Percentiles rank a stretch among this genome's conserved stretches.
Conservation (phyloP, 2,888 invertebrate species). For the Pseudococcus jackbeardsleyi region DNA sequence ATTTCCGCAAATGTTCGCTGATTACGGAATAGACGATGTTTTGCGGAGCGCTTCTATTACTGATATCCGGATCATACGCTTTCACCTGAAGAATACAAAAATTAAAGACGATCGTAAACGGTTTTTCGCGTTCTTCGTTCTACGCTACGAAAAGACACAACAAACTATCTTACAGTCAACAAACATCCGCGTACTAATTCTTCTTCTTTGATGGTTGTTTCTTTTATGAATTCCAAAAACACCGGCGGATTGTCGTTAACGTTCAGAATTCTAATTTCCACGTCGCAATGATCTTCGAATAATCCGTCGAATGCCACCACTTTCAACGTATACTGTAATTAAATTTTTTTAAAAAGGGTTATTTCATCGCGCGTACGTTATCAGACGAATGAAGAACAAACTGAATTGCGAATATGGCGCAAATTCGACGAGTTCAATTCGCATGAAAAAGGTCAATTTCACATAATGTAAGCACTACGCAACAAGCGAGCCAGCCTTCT, state of each 20-base stretch:
- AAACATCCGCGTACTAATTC: slow-evolving; percentile 79
- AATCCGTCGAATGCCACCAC: slow-evolving; percentile 88
- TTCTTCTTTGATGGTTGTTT: slow-evolving; percentile 84
- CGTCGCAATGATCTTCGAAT: slow-evolving; percentile 85
- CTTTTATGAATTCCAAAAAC: slow-evolving; percentile 80
- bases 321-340: slow-evolving; percentile 81
- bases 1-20: slow-evolving; percentile 79
- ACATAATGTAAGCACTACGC: too few species aligned
- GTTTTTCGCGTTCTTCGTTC: background rate
- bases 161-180: slow-evolving; percentile 73
- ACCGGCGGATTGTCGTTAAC: slow-evolving; percentile 94
- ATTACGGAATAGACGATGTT: slow-evolving; percentile 83
- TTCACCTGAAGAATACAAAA: slow-evolving; percentile 71
- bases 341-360: slow-evolving; percentile 62
- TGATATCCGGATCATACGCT: slow-evolving; percentile 90
- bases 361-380: background rate
- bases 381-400: too few species aligned
- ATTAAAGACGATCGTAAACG: background rate
- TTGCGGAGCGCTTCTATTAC: slow-evolving; percentile 81
- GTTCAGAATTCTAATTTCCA: slow-evolving; percentile 87
- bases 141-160: background rate
- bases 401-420: too few species aligned
- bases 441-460: too few species aligned
- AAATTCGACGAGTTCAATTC: too few species aligned
- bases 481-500: too few species aligned